phyloP scores from a whole-genome alignment of 2,797 vertebrate genomes.

The Leptodon cayanensis region DNA sequence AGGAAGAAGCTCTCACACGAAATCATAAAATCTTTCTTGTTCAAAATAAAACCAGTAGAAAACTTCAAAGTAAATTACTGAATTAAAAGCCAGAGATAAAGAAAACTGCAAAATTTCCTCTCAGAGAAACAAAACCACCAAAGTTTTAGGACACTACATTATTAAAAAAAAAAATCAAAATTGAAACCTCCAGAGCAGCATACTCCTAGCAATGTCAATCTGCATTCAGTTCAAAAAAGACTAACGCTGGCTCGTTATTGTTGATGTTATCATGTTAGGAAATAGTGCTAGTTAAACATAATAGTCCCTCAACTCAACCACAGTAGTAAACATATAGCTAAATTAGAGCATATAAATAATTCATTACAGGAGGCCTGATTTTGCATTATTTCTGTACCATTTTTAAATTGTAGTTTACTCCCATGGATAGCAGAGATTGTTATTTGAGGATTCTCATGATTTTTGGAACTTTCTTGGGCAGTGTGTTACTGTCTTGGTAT shows the following conservation, averaged over 20 bases:
- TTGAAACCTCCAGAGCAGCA: background rate
- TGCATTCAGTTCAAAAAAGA: background rate
- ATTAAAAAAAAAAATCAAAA: background rate
- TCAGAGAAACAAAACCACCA: background rate
- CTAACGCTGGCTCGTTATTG: background rate
- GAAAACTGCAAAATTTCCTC: background rate
- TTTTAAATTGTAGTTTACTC: background rate
- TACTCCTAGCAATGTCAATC: background rate
- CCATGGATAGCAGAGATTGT: background rate
- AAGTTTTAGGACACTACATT: background rate
- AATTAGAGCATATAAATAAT: constrained; percentile 35
- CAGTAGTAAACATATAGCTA: constrained; percentile 1
- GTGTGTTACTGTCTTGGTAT: background rate
- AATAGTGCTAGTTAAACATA: constrained; percentile 11
- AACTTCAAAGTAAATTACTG: background rate
- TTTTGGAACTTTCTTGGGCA: background rate
- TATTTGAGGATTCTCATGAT: background rate
- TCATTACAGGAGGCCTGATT: background rate
- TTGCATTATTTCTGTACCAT: background rate
- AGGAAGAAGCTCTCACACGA: background rate
- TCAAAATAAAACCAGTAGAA: background rate
- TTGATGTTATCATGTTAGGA: background rate
- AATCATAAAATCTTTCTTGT: background rate
- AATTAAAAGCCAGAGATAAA: background rate
- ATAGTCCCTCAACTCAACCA: background rate